Conservation (phyloP, 2,797 vertebrate genomes). For the Coranthus polyacanthus region DNA sequence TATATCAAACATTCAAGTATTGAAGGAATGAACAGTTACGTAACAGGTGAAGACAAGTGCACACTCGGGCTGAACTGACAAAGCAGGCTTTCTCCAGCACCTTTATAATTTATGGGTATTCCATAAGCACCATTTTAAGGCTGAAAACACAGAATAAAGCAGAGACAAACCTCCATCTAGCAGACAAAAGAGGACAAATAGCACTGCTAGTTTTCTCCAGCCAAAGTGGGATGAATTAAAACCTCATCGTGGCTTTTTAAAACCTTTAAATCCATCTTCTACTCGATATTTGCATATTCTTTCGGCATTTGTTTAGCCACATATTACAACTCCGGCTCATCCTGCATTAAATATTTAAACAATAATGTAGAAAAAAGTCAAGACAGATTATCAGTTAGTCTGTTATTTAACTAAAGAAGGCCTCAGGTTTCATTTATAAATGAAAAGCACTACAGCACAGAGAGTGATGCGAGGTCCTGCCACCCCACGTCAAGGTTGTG, state of each 20-base stretch:
- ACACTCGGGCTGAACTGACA: slow-evolving; percentile 10
- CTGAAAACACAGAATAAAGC: slow-evolving; percentile 14
- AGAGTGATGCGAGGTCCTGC: slow-evolving; percentile 9
- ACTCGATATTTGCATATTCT: too few species aligned
- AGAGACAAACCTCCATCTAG: slow-evolving; percentile 17
- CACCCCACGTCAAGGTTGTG: slow-evolving; percentile 44
- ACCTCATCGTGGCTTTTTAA: neutral
- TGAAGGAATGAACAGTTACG: slow-evolving; percentile 9
- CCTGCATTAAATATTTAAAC: slow-evolving; percentile 18
- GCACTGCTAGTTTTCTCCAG: neutral
- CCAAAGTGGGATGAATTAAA: neutral
- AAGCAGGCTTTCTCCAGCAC: neutral
- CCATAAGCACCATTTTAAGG: slow-evolving; percentile 32
- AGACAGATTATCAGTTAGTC: slow-evolving; percentile 15
- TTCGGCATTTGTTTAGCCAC: too few species aligned
- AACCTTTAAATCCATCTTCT: neutral
- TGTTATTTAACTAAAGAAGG: slow-evolving; percentile 3
- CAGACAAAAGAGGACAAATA: neutral
- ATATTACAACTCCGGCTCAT: too few species aligned
- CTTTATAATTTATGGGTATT: slow-evolving; percentile 48
- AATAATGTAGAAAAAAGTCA: neutral
- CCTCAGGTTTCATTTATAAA: slow-evolving; percentile 12
- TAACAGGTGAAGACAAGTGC: slow-evolving; percentile 16
- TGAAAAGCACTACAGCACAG: slow-evolving; percentile 6
- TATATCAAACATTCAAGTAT: neutral